phyloP scores from a whole-genome alignment of 2,113 vertebrate genomes.

The Pardalotus punctatus region DNA sequence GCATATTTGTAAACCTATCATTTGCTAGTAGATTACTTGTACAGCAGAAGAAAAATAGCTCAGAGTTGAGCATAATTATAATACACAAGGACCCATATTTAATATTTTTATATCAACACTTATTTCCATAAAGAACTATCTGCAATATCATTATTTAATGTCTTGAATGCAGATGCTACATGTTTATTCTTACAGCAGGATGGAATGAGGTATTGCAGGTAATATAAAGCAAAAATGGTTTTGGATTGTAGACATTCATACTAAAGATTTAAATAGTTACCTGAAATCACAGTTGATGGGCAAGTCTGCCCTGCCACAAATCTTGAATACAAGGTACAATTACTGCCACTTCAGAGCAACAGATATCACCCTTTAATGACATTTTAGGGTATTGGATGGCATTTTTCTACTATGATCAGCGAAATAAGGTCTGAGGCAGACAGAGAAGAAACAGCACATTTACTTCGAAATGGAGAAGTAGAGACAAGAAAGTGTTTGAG shows the following conservation, averaged over 20 bases:
- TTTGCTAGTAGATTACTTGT: neutral
- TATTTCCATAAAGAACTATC: neutral
- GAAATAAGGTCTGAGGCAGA: conserved; percentile 1
- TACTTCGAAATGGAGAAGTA: neutral
- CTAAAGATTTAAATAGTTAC: neutral
- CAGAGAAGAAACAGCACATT: neutral
- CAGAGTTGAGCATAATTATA: neutral
- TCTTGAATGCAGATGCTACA: neutral
- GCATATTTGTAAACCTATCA: neutral
- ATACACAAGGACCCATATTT: neutral
- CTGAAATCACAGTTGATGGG: neutral
- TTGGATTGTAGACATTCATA: neutral
- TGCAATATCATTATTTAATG: neutral
- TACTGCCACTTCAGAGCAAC: neutral
- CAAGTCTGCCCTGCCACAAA: neutral
- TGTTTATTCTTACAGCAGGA: neutral
- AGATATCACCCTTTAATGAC: neutral
- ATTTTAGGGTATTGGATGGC: neutral
- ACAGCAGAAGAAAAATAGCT: neutral
- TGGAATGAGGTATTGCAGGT: neutral
- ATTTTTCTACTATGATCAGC: neutral
- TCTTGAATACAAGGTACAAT: neutral
- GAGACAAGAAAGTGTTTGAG: conserved; percentile 8
- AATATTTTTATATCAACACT: neutral
- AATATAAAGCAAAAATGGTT: neutral